Evolutionary conservation across 2,888 invertebrate species (phyloP).

Genomic region (Willowsia nigromaculata): DNA sequence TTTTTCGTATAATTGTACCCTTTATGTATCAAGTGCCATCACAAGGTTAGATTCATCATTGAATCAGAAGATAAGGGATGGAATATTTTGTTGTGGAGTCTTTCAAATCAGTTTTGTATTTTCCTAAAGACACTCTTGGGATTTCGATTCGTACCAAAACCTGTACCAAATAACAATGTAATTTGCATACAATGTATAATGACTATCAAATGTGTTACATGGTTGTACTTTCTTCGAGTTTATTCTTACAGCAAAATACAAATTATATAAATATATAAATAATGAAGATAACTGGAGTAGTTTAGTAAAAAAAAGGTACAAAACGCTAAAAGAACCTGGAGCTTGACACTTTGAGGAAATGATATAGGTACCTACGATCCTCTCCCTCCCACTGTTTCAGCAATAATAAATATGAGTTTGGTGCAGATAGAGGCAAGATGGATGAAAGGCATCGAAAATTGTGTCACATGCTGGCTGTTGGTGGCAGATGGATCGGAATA

Average conservation of each 20-base stretch:
- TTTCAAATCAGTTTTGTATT: neutral
- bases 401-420: slow-evolving; percentile 5
- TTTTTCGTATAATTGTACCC: neutral
- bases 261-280: too few species aligned
- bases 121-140: neutral
- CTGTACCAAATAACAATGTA: too few species aligned
- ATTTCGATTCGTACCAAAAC: too few species aligned
- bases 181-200: too few species aligned
- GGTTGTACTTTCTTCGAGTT: too few species aligned
- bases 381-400: neutral
- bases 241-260: too few species aligned
- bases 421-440: slow-evolving; percentile 39
- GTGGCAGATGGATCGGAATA: slow-evolving; percentile 55
- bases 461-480: slow-evolving; percentile 55
- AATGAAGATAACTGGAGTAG: neutral
- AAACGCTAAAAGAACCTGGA: neutral
- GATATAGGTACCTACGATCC: slow-evolving; percentile 1
- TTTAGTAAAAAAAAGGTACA: neutral
- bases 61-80: neutral
- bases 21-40: neutral
- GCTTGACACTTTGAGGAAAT: neutral
- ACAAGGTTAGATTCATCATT: neutral
- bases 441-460: slow-evolving; percentile 52
- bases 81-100: neutral
- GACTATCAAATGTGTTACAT: too few species aligned